Conservation (phyloP, 2,113 vertebrate species). For the Albula glossodonta region DNA sequence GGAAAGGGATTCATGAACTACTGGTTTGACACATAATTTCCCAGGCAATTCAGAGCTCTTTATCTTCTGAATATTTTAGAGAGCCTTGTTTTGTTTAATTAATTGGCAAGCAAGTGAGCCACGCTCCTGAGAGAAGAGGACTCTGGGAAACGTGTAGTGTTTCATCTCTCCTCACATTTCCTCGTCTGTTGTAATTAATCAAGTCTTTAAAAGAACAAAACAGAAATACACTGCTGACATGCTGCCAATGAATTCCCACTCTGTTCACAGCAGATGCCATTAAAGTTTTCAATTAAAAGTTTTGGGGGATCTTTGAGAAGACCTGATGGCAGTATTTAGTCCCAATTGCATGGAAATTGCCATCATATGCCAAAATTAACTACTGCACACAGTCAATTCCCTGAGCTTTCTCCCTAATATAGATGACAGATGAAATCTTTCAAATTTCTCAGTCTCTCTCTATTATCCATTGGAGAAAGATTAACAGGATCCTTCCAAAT, state of each 20-base stretch:
- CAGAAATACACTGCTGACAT: neutral
- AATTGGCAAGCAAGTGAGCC: neutral
- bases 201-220: slow-evolving; percentile 21
- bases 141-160: slow-evolving; percentile 3
- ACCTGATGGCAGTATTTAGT: neutral
- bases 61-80: neutral
- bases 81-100: slow-evolving; percentile 6
- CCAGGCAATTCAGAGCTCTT: neutral
- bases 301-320: slow-evolving; percentile 13
- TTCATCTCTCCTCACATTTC: slow-evolving; percentile 10
- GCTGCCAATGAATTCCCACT: slow-evolving; percentile 12
- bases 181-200: slow-evolving; percentile 20
- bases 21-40: neutral
- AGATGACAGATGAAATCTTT: neutral
- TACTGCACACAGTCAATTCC: neutral
- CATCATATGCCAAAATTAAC: neutral
- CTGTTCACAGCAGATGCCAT: slow-evolving; percentile 2
- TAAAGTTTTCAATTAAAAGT: slow-evolving; percentile 14
- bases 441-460: neutral
- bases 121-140: slow-evolving; percentile 2
- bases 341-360: neutral
- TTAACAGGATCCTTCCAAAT: too few relatives aligned
- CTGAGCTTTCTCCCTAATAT: neutral
- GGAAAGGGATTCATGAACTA: neutral
- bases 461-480: neutral